These are phyloP conservation scores for Addax nasomaculatus DNA, from an alignment of 2,113 vertebrate genomes.

Conservation along the genomic window DNA sequence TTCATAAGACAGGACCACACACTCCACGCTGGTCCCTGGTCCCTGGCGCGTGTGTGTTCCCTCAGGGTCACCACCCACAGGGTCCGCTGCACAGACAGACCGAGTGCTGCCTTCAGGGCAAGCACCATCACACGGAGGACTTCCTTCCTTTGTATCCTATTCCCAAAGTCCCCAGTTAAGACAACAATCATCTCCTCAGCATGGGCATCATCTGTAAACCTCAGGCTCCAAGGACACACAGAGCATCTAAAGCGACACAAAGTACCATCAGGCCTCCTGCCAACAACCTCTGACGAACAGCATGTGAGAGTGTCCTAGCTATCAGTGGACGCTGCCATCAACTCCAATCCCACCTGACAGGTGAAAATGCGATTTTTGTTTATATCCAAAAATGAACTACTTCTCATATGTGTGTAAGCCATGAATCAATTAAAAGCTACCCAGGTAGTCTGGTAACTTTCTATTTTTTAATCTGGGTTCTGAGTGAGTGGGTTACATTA, in stretches of 20 bases:
- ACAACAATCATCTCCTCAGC: not conserved
- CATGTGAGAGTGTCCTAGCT: not conserved
- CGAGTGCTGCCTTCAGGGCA: not conserved
- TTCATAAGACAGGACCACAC: not conserved
- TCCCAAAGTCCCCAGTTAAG: not conserved
- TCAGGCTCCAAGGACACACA: not conserved
- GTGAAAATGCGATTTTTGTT: not conserved
- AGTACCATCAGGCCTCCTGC: not conserved
- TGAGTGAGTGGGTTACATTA: not conserved
- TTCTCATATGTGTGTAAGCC: not conserved
- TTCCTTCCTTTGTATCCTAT: not conserved
- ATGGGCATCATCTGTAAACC: not conserved
- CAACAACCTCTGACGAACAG: not conserved
- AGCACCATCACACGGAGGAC: not conserved
- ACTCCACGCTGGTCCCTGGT: no score
- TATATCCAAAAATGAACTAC: not conserved
- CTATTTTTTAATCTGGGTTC: not conserved
- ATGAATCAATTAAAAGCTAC: not conserved
- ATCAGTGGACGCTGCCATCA: not conserved
- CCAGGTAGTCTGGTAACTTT: not conserved
- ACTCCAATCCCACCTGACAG: not conserved
- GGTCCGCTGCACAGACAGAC: fast-evolving
- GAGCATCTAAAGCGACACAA: not conserved
- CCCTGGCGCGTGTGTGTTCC: no score
- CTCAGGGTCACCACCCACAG: no score